phyloP scores from a whole-genome alignment of 1,140 invertebrate genomes.

The Drosophila burlai region DNA sequence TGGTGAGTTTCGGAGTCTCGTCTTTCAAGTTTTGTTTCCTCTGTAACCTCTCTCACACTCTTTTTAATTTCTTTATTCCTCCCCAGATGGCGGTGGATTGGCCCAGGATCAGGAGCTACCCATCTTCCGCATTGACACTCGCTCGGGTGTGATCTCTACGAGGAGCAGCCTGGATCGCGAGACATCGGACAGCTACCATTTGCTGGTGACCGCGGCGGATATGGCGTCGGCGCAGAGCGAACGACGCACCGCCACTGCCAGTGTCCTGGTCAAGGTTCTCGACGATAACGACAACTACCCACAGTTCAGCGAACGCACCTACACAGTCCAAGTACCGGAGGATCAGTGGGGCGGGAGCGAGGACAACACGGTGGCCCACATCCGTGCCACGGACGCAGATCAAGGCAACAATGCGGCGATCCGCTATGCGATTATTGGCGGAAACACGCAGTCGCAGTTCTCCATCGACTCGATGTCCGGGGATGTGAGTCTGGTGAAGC shows the following conservation, averaged over 20 bases:
- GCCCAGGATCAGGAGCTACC: conserved; percentile 85
- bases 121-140: conserved; percentile 92
- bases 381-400: conserved; percentile 96
- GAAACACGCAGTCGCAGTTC: conserved; percentile 97
- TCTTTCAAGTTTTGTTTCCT: accelerated
- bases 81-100: conserved; percentile 63
- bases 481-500: conserved; percentile 94
- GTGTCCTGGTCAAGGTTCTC: conserved; percentile 92
- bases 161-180: conserved; percentile 95
- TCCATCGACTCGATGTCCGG: conserved; percentile 96
- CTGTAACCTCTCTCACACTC: too few species aligned
- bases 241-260: conserved; percentile 92
- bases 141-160: conserved; percentile 94
- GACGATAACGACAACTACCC: conserved; percentile 99
- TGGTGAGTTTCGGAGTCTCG: conserved; percentile 70
- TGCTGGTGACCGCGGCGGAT: conserved; percentile 94
- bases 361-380: conserved; percentile 93
- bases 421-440: conserved; percentile 96
- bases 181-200: conserved; percentile 93
- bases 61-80: background rate
- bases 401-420: conserved; percentile 96
- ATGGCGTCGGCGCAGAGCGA: conserved; percentile 90
- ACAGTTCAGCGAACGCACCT: conserved; percentile 95
- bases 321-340: conserved; percentile 94
- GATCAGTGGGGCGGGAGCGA: conserved; percentile 91